These are phyloP conservation scores for Diorhabda elongata DNA, from an alignment of 1,140 invertebrate species.

Conservation along the genomic window DNA sequence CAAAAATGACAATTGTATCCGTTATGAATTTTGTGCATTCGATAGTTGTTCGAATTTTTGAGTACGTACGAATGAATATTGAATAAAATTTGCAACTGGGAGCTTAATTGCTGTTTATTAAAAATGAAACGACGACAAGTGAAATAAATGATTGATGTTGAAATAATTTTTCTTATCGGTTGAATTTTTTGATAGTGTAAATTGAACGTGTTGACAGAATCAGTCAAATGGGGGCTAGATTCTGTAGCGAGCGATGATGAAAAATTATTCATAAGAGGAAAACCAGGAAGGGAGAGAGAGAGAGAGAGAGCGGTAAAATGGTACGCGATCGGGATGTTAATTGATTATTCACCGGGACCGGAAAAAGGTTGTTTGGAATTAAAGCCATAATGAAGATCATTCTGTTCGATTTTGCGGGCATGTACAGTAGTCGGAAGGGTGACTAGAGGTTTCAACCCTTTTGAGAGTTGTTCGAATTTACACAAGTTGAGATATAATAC, in stretches of 20 bases:
- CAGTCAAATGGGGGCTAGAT: neutral
- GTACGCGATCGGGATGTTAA: neutral
- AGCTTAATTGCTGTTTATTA: too few relatives aligned
- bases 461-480: too few relatives aligned
- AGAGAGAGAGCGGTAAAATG: neutral
- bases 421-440: neutral
- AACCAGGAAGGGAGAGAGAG: neutral
- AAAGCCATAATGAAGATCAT: slow-evolving; percentile 2
- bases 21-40: too few relatives aligned
- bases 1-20: too few relatives aligned
- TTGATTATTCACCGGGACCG: neutral
- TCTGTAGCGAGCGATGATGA: neutral
- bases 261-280: neutral
- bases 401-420: neutral
- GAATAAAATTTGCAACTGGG: too few relatives aligned
- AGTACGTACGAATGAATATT: too few relatives aligned
- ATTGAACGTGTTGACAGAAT: neutral
- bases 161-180: too few relatives aligned
- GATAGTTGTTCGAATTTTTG: too few relatives aligned
- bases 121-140: too few relatives aligned
- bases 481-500: too few relatives aligned
- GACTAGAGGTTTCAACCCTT: neutral
- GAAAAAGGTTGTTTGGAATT: slow-evolving; percentile 2
- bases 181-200: too few relatives aligned
- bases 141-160: too few relatives aligned